Evolutionary conservation across 2,888 invertebrate species (phyloP), one percentile per base, ranked within the genome.

Genomic region (Amitus sp.): DNA sequence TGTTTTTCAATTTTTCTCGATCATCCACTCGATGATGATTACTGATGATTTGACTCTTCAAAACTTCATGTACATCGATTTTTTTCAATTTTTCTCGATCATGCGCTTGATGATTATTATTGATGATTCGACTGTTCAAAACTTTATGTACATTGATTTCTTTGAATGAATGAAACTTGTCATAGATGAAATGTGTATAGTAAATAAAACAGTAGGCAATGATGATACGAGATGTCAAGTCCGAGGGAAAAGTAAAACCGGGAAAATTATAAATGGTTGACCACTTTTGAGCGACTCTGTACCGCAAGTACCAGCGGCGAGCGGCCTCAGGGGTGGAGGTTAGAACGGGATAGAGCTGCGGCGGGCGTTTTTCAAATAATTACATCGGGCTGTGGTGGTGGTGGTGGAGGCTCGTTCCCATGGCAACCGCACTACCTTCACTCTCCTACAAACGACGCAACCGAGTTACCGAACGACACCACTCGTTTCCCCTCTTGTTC

Each of bases 291-390:
- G 70, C 66, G 72, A 75, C 77, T 79, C 81, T 81, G 78, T 81
- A 68, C 67, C 56, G 66, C 59, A 65, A 71, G 71, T 69, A 61
- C 74, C 70, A 75, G 73, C 73, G 67, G 4, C 7, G 23, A 23
- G 69, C 72, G 74, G 58, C 70, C 72, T 73, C 73, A 73, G 74
- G 77, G 76, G 79, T 73, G 62, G 60, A 67, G 73, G 75, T 75
- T 76, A 75, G 74, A 75, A 79, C 77, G 74, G 73, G 71, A 73
- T 73, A 73, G 73, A 78, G 76, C 70, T 73, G 75, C 71, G 72
- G 75, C 72, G 73, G 74, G 76, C 75, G 80, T 82, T 83, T 83
- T 83, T 82, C 82, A 82, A 83, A 83, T 83, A 83, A 83, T 83
- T 83, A 82, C 82, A 82, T 82, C 81, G 80, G 71, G 76, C 75